Conservation (phyloP, 2,113 vertebrate species). For the Nothobranchius furzeri region DNA sequence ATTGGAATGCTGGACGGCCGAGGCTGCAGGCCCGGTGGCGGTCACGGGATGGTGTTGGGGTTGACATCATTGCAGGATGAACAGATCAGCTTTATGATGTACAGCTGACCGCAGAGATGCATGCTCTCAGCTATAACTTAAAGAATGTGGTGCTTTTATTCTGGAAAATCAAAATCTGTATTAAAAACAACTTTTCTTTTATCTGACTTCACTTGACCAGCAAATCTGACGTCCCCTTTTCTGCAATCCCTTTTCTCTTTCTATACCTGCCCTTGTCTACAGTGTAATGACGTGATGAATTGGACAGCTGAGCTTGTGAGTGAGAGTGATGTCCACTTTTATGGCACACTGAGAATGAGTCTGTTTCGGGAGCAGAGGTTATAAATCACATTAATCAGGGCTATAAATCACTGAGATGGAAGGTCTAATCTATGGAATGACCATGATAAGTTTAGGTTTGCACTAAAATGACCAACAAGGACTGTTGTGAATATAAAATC, state of each 20-base stretch:
- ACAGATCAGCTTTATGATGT: conserved; percentile 12
- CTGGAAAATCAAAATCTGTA: no score
- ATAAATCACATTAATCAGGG: not conserved
- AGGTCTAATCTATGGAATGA: not conserved
- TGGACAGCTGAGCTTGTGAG: conserved; percentile 1
- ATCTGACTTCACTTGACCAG: not conserved
- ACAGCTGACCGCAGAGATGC: conserved; percentile 5
- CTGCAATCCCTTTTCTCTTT: not conserved
- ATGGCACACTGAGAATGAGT: conserved; percentile 8
- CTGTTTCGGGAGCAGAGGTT: conserved; percentile 14
- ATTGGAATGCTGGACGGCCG: conserved; percentile 45
- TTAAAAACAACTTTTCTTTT: no score
- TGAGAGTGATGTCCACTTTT: conserved; percentile 30
- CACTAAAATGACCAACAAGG: not conserved
- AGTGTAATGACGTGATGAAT: conserved; percentile 32
- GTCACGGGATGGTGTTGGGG: conserved; percentile 32
- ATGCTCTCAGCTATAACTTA: conserved; percentile 5
- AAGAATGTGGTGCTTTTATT: not conserved
- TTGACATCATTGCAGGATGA: conserved; percentile 51
- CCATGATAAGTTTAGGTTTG: conserved; percentile 2
- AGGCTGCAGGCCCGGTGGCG: conserved; percentile 34
- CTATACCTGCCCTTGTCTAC: conserved; percentile 14
- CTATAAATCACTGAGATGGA: conserved; percentile 3
- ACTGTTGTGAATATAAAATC: not conserved
- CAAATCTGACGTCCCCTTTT: conserved; percentile 27